Percentiles rank a stretch among this genome's conserved stretches.
These are phyloP conservation scores for Tinamus major DNA, from an alignment of 2,797 vertebrate genomes.

Conservation along the genomic window DNA sequence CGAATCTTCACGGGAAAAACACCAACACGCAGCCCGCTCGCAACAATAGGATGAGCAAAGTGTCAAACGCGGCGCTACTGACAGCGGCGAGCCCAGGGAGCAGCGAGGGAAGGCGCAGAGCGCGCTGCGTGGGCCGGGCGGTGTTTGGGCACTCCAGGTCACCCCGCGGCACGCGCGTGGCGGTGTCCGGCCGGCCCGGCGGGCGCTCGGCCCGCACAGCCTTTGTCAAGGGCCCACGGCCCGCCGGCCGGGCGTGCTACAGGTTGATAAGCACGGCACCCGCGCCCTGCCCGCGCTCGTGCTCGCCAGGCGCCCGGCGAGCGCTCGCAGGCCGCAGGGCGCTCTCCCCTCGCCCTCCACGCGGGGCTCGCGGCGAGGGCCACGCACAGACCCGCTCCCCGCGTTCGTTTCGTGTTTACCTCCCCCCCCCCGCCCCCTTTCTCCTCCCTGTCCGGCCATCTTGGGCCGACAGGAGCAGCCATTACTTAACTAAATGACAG, in stretches of 20 bases:
- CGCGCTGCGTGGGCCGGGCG: not conserved
- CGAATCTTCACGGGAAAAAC: not conserved
- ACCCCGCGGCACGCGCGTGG: too few relatives aligned
- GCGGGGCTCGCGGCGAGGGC: not conserved
- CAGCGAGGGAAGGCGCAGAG: slow-evolving; percentile 2
- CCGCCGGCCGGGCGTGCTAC: slow-evolving; percentile 69
- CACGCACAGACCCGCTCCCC: slow-evolving; percentile 32
- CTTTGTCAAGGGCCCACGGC: slow-evolving; percentile 73
- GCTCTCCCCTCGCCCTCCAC: slow-evolving; percentile 3
- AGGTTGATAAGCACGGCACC: slow-evolving; percentile 74
- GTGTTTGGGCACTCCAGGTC: not conserved
- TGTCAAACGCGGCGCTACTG: slow-evolving; percentile 65
- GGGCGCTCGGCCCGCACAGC: slow-evolving; percentile 9
- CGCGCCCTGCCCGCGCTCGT: too few relatives aligned
- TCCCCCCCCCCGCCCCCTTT: slow-evolving; percentile 75
- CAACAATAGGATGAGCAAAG: slow-evolving; percentile 65
- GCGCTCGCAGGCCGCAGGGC: not conserved
- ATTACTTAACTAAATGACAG: slow-evolving; percentile 90
- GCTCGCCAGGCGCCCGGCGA: too few relatives aligned
- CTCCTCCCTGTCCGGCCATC: slow-evolving; percentile 90
- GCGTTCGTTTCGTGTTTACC: slow-evolving; percentile 81
- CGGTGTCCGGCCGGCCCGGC: too few relatives aligned
- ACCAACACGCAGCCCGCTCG: not conserved
- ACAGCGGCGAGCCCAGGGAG: slow-evolving; percentile 32
- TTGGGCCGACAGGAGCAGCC: slow-evolving; percentile 88